Evolutionary conservation across 2,888 invertebrate genomes (phyloP), one percentile per base, ranked within the genome.

Genomic region (Dendrolimus pini): DNA sequence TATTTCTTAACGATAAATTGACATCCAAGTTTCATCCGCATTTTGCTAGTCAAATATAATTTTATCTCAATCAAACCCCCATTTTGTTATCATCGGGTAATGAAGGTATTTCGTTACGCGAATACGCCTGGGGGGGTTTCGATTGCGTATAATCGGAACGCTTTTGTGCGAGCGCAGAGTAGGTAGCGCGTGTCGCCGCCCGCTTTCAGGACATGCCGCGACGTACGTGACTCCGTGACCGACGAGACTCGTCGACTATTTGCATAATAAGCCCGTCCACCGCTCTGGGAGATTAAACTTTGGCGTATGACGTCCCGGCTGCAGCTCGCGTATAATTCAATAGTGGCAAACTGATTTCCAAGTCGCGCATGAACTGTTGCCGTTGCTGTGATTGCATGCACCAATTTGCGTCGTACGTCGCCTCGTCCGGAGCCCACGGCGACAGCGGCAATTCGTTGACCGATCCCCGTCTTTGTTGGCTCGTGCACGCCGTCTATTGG

Each of bases 221-320:
- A 66, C 78, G 80, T 80, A 86, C 84, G 85, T 85, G 85, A 72
- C 83, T 75, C 74, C 68, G 68, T 85, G 87, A 80, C 83, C 85
- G 81, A 77, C 74, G 73, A 79, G 80, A 74, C 79, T 79, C 79
- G 72, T 65, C 74, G 75, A 75, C 82, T 80, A 87, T 88, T 87
- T 86, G 85, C 87, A 88, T 88, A 88, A 87, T 87, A 87, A 86
- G 85, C 86, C 80, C 80, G 82, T 76, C 80, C 80, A 80, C 75
- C 82, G 83, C 85, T 83, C 77, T 77, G 80, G 82, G 81, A 85
- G 87, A 88, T 89, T 87, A 86, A 88, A 88, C 87, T 88, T 87
- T 72, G 82, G 76, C 85, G 85, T 85, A 86, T 86, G 85, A 85
- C 85, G 83, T 83, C 79, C 81, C 78, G 78, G 78, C 82, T 82